These are phyloP conservation scores for Fundulus diaphanus DNA, from an alignment of 2,797 vertebrate species.

Conservation along the genomic window DNA sequence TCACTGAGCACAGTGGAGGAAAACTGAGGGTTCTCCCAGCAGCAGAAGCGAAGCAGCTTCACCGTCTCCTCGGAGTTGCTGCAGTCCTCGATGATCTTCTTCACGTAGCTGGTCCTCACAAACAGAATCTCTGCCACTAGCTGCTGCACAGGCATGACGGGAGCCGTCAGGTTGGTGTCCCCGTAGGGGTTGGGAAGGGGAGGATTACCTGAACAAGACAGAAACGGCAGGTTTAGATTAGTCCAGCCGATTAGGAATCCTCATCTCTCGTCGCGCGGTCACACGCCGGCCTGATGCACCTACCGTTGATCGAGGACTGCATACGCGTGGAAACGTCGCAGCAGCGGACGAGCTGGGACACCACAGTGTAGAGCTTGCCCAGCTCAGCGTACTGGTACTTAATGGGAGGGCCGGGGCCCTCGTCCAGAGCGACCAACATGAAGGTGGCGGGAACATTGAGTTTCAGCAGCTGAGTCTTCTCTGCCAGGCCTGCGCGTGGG, in stretches of 20 bases:
- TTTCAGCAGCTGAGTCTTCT: conserved; percentile 97
- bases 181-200: conserved; percentile 96
- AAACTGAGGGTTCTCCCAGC: conserved; percentile 99
- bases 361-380: conserved; percentile 97
- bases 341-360: conserved; percentile 96
- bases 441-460: conserved; percentile 97
- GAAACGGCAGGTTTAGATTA: background rate
- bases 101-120: conserved; percentile 98
- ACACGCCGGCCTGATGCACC: conserved; percentile 22
- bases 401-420: conserved; percentile 97
- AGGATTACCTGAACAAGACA: conserved; percentile 89
- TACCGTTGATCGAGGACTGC: conserved; percentile 99
- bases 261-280: conserved; percentile 53
- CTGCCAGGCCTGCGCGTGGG: conserved; percentile 87
- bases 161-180: conserved; percentile 94
- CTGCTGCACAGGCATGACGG: conserved; percentile 98
- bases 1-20: conserved; percentile 99
- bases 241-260: conserved; percentile 70
- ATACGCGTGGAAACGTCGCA: conserved; percentile 97
- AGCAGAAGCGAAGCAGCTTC: conserved; percentile 98
- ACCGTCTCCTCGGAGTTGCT: conserved; percentile 99
- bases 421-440: conserved; percentile 98
- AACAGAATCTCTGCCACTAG: conserved; percentile 97
- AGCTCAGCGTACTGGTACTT: conserved; percentile 99
- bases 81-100: conserved; percentile 99